A percentile compares a stretch with the other conserved stretches of the same genome.
Conservation (phyloP, 2,113 vertebrate genomes). For the Eulemur rufifrons region DNA sequence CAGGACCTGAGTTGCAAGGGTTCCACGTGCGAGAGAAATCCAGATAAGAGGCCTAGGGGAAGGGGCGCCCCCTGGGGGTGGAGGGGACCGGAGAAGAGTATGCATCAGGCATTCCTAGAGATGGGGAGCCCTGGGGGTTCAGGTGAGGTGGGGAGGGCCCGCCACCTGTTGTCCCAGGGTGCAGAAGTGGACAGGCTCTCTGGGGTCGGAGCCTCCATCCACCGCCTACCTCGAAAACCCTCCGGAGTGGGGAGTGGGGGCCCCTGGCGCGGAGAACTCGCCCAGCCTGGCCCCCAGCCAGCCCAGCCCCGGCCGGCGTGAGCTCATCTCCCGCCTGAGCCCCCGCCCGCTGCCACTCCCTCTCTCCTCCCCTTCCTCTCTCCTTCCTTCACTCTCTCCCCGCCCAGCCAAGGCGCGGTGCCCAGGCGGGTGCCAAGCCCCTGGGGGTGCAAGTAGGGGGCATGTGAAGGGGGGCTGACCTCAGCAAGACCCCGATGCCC, state of each 20-base stretch:
- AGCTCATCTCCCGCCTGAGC: conserved; percentile 74
- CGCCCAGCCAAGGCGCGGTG: conserved; percentile 59
- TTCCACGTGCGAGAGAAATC: conserved; percentile 50
- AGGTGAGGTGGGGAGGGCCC: conserved; percentile 44
- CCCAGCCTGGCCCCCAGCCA: conserved; percentile 74
- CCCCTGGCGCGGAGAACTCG: conserved; percentile 71
- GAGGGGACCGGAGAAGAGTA: neutral
- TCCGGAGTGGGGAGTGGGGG: conserved; percentile 65
- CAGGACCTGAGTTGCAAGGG: conserved; percentile 29
- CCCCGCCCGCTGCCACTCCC: conserved; percentile 71
- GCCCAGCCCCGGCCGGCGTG: conserved; percentile 71
- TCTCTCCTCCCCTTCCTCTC: conserved; percentile 75
- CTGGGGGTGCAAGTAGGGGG: conserved; percentile 66
- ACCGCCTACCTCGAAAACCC: conserved; percentile 14
- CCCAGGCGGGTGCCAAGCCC: conserved; percentile 71
- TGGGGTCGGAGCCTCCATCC: neutral
- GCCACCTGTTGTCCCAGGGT: conserved; percentile 67
- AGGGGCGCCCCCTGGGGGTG: conserved; percentile 52
- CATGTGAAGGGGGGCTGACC: conserved; percentile 59
- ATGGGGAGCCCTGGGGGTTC: neutral
- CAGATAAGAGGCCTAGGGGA: neutral
- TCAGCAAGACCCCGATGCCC: conserved; percentile 59
- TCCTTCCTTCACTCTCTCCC: conserved; percentile 54
- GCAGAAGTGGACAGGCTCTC: neutral
- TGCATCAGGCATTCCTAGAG: neutral